Evolutionary conservation across 2,888 invertebrate species (phyloP).

Genomic region (Athrips mouffetella): DNA sequence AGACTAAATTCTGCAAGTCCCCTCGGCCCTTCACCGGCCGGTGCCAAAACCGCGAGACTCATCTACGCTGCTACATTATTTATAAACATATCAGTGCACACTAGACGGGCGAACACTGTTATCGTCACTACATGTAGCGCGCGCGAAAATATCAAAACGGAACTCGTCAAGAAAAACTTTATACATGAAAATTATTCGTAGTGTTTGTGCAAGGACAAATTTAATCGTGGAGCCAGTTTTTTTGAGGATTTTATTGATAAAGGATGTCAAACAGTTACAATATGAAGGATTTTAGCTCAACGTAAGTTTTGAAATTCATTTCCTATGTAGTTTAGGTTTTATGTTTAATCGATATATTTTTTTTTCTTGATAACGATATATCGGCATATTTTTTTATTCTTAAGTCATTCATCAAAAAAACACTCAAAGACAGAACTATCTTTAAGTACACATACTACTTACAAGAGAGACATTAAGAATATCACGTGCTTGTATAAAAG

Average conservation of each 20-base stretch:
- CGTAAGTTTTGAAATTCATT: constrained; percentile 56
- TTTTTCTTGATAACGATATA: too few species aligned
- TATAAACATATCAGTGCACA: constrained; percentile 41
- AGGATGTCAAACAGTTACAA: constrained; percentile 66
- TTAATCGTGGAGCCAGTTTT: neutral
- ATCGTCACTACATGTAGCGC: constrained; percentile 49
- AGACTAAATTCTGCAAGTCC: constrained; percentile 22
- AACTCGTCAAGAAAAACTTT: neutral
- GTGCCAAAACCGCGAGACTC: constrained; percentile 28
- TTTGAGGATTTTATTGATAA: neutral
- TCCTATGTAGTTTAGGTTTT: too few species aligned
- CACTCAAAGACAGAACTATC: too few species aligned
- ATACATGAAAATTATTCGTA: neutral
- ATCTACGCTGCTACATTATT: constrained; percentile 28
- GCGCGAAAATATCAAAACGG: constrained; percentile 34
- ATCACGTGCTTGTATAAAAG: too few species aligned
- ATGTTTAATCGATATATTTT: too few species aligned
- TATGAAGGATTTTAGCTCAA: constrained; percentile 73
- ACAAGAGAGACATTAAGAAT: too few species aligned
- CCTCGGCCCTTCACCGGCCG: constrained; percentile 16
- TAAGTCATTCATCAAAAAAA: too few species aligned
- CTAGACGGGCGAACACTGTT: constrained; percentile 40
- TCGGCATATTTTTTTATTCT: too few species aligned
- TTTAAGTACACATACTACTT: too few species aligned
- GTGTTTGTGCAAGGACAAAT: neutral